Evolutionary conservation across 2,113 vertebrate genomes (phyloP), one percentile per base, ranked within the genome.

Genomic region (Pelobates fuscus): DNA sequence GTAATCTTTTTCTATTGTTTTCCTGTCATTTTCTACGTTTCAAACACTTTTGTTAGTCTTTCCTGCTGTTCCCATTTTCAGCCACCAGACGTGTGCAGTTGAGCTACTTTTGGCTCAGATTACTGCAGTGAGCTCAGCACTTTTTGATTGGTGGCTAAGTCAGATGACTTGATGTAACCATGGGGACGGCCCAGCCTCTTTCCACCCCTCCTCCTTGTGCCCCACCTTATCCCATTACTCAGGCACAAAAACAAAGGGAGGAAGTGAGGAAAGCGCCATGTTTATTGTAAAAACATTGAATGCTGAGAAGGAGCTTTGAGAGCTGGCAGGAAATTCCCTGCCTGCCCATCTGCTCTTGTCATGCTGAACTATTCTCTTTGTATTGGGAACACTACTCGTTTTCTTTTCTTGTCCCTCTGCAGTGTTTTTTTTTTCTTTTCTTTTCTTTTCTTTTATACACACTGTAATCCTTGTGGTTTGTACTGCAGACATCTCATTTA

Each of bases 41-140:
- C 10, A 23, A 62, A 0, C 11, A 23, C 23, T 73, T 73, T 41
- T 0, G 26, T 49, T n/a, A n/a, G n/a, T 60, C 4, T 72, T 25
- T 27, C 62, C 49, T 83, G 91, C 85, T 87, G 55, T 88, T 30
- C 21, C 69, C 7, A 8, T 24, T 83, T 82, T 54, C 88, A 88
- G 86, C 85, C 96, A 87, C 94, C 90, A 95, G 89, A 90, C 88
- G 95, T 0, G 95, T 92, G 96, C 96, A 98, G 93, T 94, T 89
- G 96, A 98, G 91, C 88, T 43, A 1, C 12, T 11, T 68, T 84
- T 91, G 91, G 90, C 90, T 80, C 82, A 11, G 1, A 67, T 74
- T 78, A 82, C 86, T 15, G 24, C 52, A 60, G 70, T 91, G 91
- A 91, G 71, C 79, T 92, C 88, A 89, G 87, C 72, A 64, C 24